These are phyloP conservation scores for Nycteola revayana DNA, from an alignment of 2,888 invertebrate species.

Conservation along the genomic window DNA sequence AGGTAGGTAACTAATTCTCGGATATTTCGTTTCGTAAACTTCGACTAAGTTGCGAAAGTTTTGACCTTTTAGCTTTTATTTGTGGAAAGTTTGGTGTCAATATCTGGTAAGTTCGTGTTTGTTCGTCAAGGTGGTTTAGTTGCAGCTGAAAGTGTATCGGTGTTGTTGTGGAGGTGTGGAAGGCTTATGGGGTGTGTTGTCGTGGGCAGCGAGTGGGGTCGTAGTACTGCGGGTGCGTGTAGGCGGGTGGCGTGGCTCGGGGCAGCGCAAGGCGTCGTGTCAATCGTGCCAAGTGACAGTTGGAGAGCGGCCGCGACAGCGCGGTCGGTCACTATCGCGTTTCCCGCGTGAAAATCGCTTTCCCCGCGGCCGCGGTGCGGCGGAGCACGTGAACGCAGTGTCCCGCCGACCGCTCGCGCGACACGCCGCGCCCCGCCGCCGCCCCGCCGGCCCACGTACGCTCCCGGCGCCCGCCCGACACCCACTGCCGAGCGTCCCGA, in stretches of 20 bases:
- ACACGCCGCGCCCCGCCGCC: slow-evolving; percentile 64
- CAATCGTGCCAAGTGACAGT: slow-evolving; percentile 54
- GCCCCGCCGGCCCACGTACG: slow-evolving; percentile 54
- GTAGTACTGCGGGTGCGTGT: slow-evolving; percentile 11
- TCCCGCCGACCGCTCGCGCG: slow-evolving; percentile 79
- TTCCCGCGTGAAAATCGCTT: slow-evolving; percentile 80
- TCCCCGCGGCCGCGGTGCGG: slow-evolving; percentile 68
- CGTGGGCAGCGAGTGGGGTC: slow-evolving; percentile 12
- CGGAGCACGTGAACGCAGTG: slow-evolving; percentile 77
- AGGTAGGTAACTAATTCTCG: too few species aligned
- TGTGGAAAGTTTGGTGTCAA: too few species aligned
- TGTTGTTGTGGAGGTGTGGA: neutral
- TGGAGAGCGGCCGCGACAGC: slow-evolving; percentile 65
- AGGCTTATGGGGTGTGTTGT: slow-evolving; percentile 11
- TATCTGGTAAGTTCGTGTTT: too few species aligned
- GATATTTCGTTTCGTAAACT: too few species aligned
- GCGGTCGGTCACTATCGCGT: slow-evolving; percentile 72
- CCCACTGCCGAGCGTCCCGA: slow-evolving; percentile 52
- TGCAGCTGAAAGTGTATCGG: too few species aligned
- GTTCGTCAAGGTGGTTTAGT: too few species aligned
- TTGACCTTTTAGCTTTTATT: too few species aligned
- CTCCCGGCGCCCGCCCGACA: slow-evolving; percentile 61
- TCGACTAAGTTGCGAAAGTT: too few species aligned
- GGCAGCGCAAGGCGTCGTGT: slow-evolving; percentile 18
- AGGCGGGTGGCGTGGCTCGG: slow-evolving; percentile 10